phyloP scores from a whole-genome alignment of 2,888 invertebrate genomes.

The Sacculina carcini region DNA sequence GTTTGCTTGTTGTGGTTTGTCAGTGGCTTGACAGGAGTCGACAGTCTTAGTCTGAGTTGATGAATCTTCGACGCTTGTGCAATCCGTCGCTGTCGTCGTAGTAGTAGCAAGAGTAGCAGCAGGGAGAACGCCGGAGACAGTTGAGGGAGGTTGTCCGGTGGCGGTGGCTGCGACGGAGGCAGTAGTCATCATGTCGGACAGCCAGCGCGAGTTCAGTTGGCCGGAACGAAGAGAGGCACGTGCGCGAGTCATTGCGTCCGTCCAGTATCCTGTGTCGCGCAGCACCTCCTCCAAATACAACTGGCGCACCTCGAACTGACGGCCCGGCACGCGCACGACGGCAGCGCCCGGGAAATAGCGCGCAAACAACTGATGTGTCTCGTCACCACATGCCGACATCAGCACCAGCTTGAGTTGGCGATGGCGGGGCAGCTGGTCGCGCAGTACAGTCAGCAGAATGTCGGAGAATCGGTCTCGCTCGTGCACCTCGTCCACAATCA shows the following conservation, averaged over 20 bases:
- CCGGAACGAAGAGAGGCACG: not conserved
- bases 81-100: too few species aligned
- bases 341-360: conserved; percentile 59
- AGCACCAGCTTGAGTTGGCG: conserved; percentile 52
- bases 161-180: too few species aligned
- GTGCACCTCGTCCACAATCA: conserved; percentile 82
- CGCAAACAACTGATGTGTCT: conserved; percentile 45
- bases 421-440: conserved; percentile 40
- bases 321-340: conserved; percentile 52
- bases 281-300: conserved; percentile 58
- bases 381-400: conserved; percentile 86
- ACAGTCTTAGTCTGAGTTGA: too few species aligned
- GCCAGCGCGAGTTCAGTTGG: not conserved
- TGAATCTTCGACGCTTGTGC: too few species aligned
- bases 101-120: too few species aligned
- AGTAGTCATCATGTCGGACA: too few species aligned
- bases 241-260: not conserved
- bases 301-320: conserved; percentile 41
- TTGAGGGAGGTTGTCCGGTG: too few species aligned
- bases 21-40: too few species aligned
- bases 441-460: conserved; percentile 60
- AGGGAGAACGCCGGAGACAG: too few species aligned
- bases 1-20: too few species aligned
- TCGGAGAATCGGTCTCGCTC: conserved; percentile 80
- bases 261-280: not conserved